phyloP scores from a whole-genome alignment of 1,140 invertebrate genomes.

The Bombus waltoni region DNA sequence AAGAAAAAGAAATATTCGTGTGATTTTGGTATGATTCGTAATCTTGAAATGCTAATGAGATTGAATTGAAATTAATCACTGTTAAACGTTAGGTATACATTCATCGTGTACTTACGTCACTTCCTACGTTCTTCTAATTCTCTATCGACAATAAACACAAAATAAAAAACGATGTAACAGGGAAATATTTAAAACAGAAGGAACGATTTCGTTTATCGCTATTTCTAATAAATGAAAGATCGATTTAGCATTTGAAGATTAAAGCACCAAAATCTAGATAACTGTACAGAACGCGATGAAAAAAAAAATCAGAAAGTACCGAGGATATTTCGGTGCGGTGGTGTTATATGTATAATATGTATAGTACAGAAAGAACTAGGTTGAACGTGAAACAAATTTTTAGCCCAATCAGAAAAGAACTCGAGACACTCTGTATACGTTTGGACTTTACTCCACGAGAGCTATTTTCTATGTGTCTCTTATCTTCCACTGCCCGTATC shows the following conservation, averaged over 20 bases:
- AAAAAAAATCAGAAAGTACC: neutral
- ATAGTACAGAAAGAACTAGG: constrained; percentile 26
- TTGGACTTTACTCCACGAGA: constrained; percentile 9
- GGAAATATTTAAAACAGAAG: neutral
- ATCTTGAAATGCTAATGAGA: constrained; percentile 35
- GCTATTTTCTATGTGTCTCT: constrained; percentile 37
- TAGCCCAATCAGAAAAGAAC: constrained; percentile 3
- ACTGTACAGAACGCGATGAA: constrained; percentile 7
- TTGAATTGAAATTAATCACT: constrained; percentile 7
- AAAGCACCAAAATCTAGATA: constrained; percentile 32
- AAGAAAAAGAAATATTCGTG: constrained; percentile 11
- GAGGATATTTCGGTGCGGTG: constrained; percentile 12
- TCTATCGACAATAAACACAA: constrained; percentile 56
- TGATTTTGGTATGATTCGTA: constrained; percentile 23
- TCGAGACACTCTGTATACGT: constrained; percentile 21
- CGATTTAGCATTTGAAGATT: constrained; percentile 52
- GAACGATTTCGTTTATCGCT: constrained; percentile 15
- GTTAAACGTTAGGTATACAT: neutral
- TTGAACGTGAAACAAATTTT: constrained; percentile 16
- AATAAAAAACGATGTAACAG: neutral
- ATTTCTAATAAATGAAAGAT: neutral
- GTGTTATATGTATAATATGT: constrained; percentile 39
- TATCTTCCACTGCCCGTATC: constrained; percentile 26
- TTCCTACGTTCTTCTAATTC: constrained; percentile 37
- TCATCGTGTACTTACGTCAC: neutral